Evolutionary conservation across 2,888 invertebrate species (phyloP).

Genomic region (Oscheius onirici): DNA sequence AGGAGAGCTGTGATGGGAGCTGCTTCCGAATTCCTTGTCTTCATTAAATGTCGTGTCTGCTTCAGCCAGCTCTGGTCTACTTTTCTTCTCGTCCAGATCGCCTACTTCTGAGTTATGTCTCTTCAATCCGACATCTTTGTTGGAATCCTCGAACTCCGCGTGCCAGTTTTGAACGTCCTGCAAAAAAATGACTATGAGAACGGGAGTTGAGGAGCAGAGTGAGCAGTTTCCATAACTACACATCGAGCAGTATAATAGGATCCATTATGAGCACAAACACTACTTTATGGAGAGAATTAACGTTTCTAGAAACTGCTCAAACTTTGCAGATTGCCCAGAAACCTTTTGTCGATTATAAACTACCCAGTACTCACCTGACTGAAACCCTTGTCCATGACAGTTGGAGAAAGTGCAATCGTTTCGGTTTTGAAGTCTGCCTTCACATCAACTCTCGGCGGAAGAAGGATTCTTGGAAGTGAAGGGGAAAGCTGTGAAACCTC

Average conservation of each 20-base stretch:
- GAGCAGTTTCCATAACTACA: too few species aligned
- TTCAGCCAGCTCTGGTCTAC: slow-evolving; percentile 37
- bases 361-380: neutral
- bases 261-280: too few species aligned
- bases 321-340: too few species aligned
- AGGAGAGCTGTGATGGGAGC: slow-evolving; percentile 29
- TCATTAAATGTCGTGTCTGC: slow-evolving; percentile 46
- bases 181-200: too few species aligned
- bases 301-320: too few species aligned
- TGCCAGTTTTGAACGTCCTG: neutral
- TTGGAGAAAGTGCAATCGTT: neutral
- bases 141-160: neutral
- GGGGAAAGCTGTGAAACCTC: neutral
- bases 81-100: slow-evolving; percentile 31
- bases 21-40: slow-evolving; percentile 16
- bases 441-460: slow-evolving; percentile 6
- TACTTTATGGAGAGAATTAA: too few species aligned
- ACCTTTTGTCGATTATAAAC: too few species aligned
- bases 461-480: slow-evolving; percentile 1
- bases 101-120: neutral
- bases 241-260: too few species aligned
- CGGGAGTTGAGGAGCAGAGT: too few species aligned
- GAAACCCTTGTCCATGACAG: slow-evolving; percentile 3
- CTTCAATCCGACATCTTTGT: neutral
- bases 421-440: slow-evolving; percentile 5